Evolutionary conservation across 2,797 vertebrate genomes (phyloP), one percentile per base, ranked within the genome.

Genomic region (Graptemys geographica): DNA sequence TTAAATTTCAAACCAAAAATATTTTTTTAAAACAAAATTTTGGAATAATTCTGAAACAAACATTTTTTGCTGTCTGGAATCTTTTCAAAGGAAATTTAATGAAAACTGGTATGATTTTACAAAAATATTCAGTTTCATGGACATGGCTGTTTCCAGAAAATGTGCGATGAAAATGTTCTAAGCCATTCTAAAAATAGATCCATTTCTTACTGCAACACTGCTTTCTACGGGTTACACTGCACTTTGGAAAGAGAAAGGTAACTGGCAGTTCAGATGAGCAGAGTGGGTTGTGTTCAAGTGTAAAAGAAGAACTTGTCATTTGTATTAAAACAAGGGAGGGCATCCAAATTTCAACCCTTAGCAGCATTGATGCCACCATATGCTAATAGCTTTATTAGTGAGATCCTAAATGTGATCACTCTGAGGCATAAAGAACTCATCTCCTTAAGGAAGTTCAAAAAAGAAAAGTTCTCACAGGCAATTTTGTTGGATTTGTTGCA

Each of bases 161-260:
- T 1, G 6, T 62, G 15, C 2, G 13, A 33, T 62, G 59, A 62
- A 62, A 62, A 62, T 62, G 28, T 62, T 62, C 59, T 6, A 62
- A 33, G 28, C 28, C 31, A 16, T 6, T 62, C 31, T 59, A 59
- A 62, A 78, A 27, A 15, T 11, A 47, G 84, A 52, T n/a, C 44
- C 23, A 0, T 69, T 52, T 21, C 49, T 33, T 57, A 21, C 15
- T 44, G 52, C 37, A 15, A 2, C 0, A 1, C 18, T 25, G 57
- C 27, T 80, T 23, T 9, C 1, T 2, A 16, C 23, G 59, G 81
- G 5, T 52, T n/a, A 16, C 4, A n/a, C 51, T 57, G 80, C 44
- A 81, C 57, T 83, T 83, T 57, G 57, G 80, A 72, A 52, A 33
- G 6, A 2, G 28, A 59, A 31, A 59, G 57, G 11, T 59, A 56